Conservation (phyloP, 2,797 vertebrate species). For the Pseudotriccus pelzelni region DNA sequence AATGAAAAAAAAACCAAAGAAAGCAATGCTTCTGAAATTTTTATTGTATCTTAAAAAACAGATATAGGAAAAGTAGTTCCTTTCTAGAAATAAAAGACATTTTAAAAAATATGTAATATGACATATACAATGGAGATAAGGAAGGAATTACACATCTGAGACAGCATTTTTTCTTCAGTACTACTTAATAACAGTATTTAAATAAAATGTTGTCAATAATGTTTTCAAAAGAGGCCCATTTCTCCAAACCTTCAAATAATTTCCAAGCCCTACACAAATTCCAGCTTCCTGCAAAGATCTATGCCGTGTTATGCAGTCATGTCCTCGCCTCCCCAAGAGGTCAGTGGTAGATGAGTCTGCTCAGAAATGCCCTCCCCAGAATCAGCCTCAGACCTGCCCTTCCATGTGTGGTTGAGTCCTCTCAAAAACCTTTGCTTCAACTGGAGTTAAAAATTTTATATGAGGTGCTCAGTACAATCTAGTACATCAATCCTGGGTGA, state of each 20-base stretch:
- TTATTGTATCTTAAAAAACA: not conserved
- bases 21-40: not conserved
- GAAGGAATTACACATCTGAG: not conserved
- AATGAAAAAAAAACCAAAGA: not conserved
- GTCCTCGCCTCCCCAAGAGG: not conserved
- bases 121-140: not conserved
- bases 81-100: not conserved
- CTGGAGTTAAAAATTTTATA: not conserved
- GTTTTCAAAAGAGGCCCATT: not conserved
- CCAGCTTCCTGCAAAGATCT: not conserved
- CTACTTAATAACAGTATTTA: not conserved
- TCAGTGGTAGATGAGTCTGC: not conserved
- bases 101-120: not conserved
- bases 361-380: not conserved
- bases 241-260: not conserved
- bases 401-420: not conserved
- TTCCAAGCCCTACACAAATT: rapidly evolving
- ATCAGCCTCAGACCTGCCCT: not conserved
- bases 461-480: not conserved
- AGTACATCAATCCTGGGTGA: not conserved
- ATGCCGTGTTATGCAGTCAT: rapidly evolving
- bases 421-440: not conserved
- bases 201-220: not conserved
- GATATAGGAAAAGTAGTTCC: not conserved
- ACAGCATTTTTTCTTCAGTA: not conserved